Evolutionary conservation across 2,113 vertebrate genomes (phyloP).

Genomic region (Nycticryphes semicollaris): DNA sequence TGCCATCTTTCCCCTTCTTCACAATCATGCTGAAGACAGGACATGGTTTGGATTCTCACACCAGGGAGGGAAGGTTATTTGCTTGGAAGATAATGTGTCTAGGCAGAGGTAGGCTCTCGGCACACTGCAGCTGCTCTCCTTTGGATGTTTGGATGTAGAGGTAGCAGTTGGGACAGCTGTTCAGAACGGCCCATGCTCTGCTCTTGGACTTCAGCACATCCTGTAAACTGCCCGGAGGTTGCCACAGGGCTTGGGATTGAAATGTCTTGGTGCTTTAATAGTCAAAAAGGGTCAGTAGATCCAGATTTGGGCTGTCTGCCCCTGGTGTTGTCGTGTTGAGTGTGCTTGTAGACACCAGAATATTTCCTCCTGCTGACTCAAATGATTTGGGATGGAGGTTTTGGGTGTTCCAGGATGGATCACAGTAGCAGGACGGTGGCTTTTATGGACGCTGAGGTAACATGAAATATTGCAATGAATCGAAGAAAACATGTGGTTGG

Average conservation of each 20-base stretch:
- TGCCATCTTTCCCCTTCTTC: background rate
- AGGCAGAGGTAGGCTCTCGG: background rate
- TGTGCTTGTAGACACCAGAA: background rate
- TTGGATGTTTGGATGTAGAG: rapidly evolving
- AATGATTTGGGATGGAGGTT: background rate
- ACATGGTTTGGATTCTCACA: background rate
- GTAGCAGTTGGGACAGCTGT: background rate
- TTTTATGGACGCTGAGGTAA: background rate
- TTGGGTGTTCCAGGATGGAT: background rate
- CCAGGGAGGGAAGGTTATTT: background rate
- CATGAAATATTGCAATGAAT: background rate
- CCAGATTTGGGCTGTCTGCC: background rate
- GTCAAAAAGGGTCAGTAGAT: background rate
- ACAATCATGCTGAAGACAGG: background rate
- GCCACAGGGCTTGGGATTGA: rapidly evolving
- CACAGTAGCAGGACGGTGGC: background rate
- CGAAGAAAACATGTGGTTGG: rapidly evolving
- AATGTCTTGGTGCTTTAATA: background rate
- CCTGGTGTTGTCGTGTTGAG: rapidly evolving
- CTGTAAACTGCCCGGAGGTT: background rate
- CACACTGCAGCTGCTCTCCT: rapidly evolving
- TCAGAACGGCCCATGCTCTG: rapidly evolving
- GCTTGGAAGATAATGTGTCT: background rate
- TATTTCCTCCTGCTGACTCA: background rate
- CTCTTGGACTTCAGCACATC: background rate